Percentiles rank a stretch among this genome's conserved stretches.
Evolutionary conservation across 2,113 vertebrate genomes (phyloP).

Genomic region (Anhinga anhinga): DNA sequence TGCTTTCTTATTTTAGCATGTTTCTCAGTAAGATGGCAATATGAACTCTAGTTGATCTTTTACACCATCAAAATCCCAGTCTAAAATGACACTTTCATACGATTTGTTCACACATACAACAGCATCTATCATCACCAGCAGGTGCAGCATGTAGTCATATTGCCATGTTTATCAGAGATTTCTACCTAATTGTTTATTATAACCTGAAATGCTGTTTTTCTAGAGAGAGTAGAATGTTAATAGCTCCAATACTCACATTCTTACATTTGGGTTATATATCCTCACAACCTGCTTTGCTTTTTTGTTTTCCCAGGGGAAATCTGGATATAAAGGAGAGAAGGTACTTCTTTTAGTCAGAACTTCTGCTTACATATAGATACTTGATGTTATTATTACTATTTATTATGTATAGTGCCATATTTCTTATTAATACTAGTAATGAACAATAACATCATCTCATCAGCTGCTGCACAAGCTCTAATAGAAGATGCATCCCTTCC

Average conservation of each 20-base stretch:
- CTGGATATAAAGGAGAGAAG: constrained; percentile 90
- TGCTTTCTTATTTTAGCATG: not conserved
- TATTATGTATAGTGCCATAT: not conserved
- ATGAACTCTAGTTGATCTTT: not conserved
- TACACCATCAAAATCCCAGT: not conserved
- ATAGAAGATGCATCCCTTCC: not conserved
- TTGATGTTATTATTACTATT: not conserved
- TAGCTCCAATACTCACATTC: not conserved
- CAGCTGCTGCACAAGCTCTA: not conserved
- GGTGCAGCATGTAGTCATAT: not conserved
- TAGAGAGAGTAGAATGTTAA: not conserved
- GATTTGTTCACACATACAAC: not conserved
- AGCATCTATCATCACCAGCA: not conserved
- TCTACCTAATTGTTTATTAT: not conserved
- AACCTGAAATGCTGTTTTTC: not conserved
- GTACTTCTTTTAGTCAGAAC: constrained; percentile 64
- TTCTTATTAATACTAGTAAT: not conserved
- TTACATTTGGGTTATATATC: not conserved
- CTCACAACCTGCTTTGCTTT: not conserved
- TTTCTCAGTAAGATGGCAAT: not conserved
- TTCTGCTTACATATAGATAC: not conserved
- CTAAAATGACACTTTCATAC: not conserved
- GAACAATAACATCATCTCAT: not conserved
- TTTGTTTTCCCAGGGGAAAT: constrained; percentile 80
- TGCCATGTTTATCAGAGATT: not conserved